Evolutionary conservation across 2,888 invertebrate genomes (phyloP).

Genomic region (Spodoptera littoralis): DNA sequence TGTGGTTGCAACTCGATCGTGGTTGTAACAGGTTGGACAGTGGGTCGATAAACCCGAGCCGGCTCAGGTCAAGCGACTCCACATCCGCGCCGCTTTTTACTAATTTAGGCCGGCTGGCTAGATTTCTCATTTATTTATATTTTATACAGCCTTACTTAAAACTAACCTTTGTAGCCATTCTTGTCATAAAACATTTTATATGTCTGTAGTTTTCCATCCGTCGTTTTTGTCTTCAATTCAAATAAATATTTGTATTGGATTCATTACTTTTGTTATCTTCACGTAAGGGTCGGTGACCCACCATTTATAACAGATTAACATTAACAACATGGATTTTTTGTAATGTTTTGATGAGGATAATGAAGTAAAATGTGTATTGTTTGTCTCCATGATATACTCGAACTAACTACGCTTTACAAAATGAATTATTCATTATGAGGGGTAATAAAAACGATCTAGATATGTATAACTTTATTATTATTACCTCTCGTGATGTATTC

Average conservation of each 20-base stretch:
- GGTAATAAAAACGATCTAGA: constrained; percentile 13
- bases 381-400: background rate
- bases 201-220: too few relatives aligned
- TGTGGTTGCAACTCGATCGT: constrained; percentile 36
- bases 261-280: too few relatives aligned
- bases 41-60: constrained; percentile 64
- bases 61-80: constrained; percentile 54
- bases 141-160: constrained; percentile 4
- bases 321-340: background rate
- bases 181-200: too few relatives aligned
- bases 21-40: constrained; percentile 48
- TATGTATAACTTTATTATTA: constrained; percentile 3
- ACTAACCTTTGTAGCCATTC: background rate
- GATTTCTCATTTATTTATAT: constrained; percentile 30
- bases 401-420: background rate
- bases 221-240: too few relatives aligned
- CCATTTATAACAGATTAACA: constrained; percentile 7
- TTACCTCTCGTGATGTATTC: constrained; percentile 8
- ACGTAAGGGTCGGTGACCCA: constrained; percentile 7
- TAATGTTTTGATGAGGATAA: constrained; percentile 7
- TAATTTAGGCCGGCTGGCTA: constrained; percentile 41
- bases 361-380: constrained; percentile 12
- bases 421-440: constrained; percentile 13
- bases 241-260: too few relatives aligned
- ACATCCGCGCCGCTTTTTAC: constrained; percentile 43